These are phyloP conservation scores for Calyptommatus sinebrachiatus DNA, from an alignment of 2,113 vertebrate genomes.

Conservation along the genomic window DNA sequence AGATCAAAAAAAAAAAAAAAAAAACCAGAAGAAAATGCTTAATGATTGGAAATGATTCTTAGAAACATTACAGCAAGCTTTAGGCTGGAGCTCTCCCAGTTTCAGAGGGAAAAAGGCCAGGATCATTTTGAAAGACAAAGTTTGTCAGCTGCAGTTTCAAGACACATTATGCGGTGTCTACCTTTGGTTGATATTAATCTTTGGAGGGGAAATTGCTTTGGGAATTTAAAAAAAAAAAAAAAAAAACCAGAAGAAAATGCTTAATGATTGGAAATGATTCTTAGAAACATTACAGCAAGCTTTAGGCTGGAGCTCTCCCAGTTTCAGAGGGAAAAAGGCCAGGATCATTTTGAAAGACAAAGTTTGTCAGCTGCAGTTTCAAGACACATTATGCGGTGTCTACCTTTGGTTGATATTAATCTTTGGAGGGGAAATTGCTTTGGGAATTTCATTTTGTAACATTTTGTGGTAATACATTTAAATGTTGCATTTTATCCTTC, in stretches of 20 bases:
- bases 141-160: background rate
- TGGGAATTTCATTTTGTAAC: too few species aligned
- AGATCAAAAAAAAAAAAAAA: too few species aligned
- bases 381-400: background rate
- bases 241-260: background rate
- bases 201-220: too few species aligned
- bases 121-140: background rate
- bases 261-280: background rate
- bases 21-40: too few species aligned
- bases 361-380: background rate
- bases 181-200: too few species aligned
- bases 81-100: background rate
- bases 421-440: too few species aligned
- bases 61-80: background rate
- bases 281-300: background rate
- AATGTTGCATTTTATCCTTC: too few species aligned
- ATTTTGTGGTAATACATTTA: too few species aligned
- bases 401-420: too few species aligned
- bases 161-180: background rate
- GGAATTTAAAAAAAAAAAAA: too few species aligned
- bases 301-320: background rate
- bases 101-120: background rate
- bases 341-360: background rate
- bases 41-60: background rate
- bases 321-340: background rate